These are phyloP conservation scores for Crotalus viridis DNA, from an alignment of 2,113 vertebrate species.

Conservation along the genomic window DNA sequence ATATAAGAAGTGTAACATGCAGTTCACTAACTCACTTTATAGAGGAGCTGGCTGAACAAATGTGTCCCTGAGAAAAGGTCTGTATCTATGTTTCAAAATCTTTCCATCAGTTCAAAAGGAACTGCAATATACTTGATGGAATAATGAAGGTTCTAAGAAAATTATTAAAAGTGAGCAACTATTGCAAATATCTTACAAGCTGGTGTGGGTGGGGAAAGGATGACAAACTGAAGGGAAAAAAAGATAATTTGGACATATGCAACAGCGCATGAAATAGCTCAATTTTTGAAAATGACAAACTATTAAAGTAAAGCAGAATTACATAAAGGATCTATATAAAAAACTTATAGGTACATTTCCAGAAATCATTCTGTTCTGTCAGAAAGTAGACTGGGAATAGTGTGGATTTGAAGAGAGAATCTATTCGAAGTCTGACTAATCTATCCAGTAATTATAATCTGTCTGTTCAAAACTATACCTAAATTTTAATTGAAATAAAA, in stretches of 20 bases:
- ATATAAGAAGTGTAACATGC: background rate
- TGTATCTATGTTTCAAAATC: background rate
- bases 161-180: background rate
- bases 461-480: background rate
- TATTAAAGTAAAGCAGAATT: background rate
- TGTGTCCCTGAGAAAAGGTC: background rate
- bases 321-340: background rate
- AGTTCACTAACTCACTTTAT: background rate
- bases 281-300: too few relatives aligned
- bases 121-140: background rate
- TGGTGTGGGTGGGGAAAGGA: background rate
- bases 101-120: background rate
- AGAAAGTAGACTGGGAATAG: background rate
- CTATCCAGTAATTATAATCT: background rate
- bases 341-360: background rate
- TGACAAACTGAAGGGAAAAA: background rate
- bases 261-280: background rate
- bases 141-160: background rate
- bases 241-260: background rate
- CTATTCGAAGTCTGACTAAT: background rate
- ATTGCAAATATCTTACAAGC: background rate
- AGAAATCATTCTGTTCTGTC: background rate
- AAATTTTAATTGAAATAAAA: background rate
- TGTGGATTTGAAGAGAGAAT: background rate
- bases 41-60: background rate